Conservation (phyloP, 1,140 invertebrate genomes). For the Archivesica marissinica region DNA sequence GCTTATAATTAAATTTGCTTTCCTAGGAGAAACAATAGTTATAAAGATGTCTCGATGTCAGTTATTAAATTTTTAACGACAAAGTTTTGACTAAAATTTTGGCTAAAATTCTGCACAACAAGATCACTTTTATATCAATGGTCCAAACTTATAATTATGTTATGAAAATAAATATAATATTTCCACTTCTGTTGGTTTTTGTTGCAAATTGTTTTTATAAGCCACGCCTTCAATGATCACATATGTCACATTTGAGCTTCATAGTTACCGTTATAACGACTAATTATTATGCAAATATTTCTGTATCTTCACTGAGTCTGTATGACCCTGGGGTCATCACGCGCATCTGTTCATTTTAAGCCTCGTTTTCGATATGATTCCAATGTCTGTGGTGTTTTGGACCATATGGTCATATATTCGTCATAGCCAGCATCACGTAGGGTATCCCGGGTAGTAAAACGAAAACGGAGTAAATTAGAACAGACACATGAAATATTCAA, state of each 20-base stretch:
- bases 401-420: constrained; percentile 47
- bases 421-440: too few species aligned
- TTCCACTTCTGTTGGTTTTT: constrained; percentile 38
- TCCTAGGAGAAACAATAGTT: too few species aligned
- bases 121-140: neutral
- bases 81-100: too few species aligned
- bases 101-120: neutral
- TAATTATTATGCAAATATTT: constrained; percentile 61
- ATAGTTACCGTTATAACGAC: constrained; percentile 44
- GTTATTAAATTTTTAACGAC: too few species aligned
- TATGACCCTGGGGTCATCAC: constrained; percentile 53
- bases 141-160: neutral
- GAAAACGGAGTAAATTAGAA: too few species aligned
- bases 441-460: too few species aligned
- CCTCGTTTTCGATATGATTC: constrained; percentile 31
- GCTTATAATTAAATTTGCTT: too few species aligned
- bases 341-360: constrained; percentile 58
- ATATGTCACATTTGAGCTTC: constrained; percentile 16
- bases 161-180: constrained; percentile 37
- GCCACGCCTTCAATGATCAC: constrained; percentile 29
- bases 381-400: constrained; percentile 1
- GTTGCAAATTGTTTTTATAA: neutral
- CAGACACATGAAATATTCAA: too few species aligned
- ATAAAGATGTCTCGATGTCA: too few species aligned
- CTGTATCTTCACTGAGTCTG: constrained; percentile 48